Conservation (phyloP, 2,888 invertebrate species). For the Craniophora ligustri region DNA sequence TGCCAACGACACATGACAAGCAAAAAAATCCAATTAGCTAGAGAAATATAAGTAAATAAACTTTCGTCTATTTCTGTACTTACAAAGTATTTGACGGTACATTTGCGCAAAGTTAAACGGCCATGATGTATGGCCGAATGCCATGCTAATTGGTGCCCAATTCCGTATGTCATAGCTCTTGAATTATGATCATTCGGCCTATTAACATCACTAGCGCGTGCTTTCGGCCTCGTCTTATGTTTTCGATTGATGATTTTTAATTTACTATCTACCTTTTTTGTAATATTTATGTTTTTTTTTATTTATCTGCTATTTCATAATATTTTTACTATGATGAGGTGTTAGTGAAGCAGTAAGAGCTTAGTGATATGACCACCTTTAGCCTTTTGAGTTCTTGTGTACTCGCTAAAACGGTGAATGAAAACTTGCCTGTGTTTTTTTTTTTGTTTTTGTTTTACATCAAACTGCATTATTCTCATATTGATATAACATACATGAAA, state of each 20-base stretch:
- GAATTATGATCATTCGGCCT: conserved; percentile 26
- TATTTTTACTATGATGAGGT: no score
- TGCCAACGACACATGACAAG: conserved; percentile 14
- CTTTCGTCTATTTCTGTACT: conserved; percentile 28
- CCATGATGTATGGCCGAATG: conserved; percentile 40
- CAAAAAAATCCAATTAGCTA: conserved; percentile 41
- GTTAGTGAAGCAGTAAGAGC: no score
- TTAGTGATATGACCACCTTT: no score
- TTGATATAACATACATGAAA: no score
- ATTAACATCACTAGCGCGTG: conserved; percentile 7
- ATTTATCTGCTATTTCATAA: no score
- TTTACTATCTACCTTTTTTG: neutral
- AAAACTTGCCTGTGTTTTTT: no score
- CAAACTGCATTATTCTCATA: no score
- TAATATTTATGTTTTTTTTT: no score
- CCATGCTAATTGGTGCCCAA: conserved; percentile 47
- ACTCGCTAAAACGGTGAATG: no score
- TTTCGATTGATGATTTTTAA: conserved; percentile 2
- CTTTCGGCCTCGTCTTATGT: neutral
- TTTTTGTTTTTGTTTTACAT: no score
- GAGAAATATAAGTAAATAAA: conserved; percentile 17
- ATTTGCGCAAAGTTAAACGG: conserved; percentile 32
- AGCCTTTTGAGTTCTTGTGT: no score
- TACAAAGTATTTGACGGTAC: conserved; percentile 41
- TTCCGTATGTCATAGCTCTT: conserved; percentile 42